Percentiles rank a stretch among this genome's conserved stretches.
Evolutionary conservation across 2,797 vertebrate species (phyloP).

Genomic region (Kryptolebias ocellatus): DNA sequence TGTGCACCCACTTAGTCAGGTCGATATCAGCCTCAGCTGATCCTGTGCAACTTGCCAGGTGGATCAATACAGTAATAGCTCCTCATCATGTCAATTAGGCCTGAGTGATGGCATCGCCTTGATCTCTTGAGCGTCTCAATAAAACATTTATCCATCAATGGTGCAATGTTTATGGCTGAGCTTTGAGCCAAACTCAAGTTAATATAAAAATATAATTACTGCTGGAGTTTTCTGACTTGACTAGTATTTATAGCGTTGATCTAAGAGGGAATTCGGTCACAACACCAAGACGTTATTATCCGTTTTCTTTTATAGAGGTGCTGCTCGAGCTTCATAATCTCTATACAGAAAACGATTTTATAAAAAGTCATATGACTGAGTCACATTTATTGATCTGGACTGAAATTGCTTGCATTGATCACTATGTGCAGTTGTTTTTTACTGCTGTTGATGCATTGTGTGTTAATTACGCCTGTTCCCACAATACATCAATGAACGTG

Average conservation of each 20-base stretch:
- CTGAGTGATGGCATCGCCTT: constrained; percentile 71
- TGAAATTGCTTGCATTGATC: constrained; percentile 47
- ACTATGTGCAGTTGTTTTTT: constrained; percentile 23
- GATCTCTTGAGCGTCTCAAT: constrained; percentile 57
- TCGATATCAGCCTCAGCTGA: constrained; percentile 77
- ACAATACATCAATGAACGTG: constrained; percentile 11
- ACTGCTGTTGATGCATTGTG: constrained; percentile 25
- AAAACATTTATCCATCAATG: constrained; percentile 69
- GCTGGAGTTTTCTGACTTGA: constrained; percentile 47
- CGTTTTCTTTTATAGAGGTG: constrained; percentile 20
- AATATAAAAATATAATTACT: constrained; percentile 61
- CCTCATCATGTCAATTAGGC: constrained; percentile 78
- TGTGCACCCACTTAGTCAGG: constrained; percentile 69
- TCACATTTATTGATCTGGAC: constrained; percentile 31
- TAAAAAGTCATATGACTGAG: constrained; percentile 15
- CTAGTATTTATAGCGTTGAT: constrained; percentile 43
- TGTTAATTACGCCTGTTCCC: constrained; percentile 25
- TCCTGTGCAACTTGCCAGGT: constrained; percentile 75
- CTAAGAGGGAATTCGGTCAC: constrained; percentile 13
- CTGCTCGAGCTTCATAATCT: constrained; percentile 15
- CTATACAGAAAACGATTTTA: constrained; percentile 24
- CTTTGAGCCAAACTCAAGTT: constrained; percentile 55
- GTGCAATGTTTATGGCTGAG: constrained; percentile 56
- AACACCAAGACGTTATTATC: constrained; percentile 29
- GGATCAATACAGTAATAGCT: constrained; percentile 82